Percentiles rank a stretch among this genome's conserved stretches.
Conservation (phyloP, 2,797 vertebrate species). For the Eleutherodactylus coqui region DNA sequence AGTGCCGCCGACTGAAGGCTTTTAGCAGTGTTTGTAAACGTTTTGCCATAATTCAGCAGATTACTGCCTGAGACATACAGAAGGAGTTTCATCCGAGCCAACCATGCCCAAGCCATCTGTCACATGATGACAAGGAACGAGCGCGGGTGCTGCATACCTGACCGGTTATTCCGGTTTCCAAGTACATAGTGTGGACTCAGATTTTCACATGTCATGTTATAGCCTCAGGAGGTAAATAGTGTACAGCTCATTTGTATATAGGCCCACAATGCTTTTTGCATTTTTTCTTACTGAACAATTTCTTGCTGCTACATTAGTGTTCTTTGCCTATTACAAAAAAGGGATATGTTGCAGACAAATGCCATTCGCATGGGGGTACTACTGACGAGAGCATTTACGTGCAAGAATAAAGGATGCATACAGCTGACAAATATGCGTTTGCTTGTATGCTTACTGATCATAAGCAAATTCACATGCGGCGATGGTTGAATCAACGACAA, state of each 20-base stretch:
- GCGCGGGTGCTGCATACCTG: neutral
- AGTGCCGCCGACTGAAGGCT: neutral
- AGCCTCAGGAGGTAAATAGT: too few species aligned
- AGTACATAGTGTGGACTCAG: neutral
- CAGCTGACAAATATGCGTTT: too few species aligned
- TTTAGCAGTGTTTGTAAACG: neutral
- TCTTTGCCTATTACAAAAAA: too few species aligned
- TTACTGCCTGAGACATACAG: neutral
- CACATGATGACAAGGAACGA: neutral
- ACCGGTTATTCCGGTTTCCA: slow-evolving; percentile 35
- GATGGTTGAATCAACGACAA: too few species aligned
- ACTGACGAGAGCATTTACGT: too few species aligned
- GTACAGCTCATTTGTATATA: too few species aligned
- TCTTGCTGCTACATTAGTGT: neutral
- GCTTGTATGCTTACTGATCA: too few species aligned
- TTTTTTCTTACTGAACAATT: neutral
- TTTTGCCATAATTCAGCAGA: slow-evolving; percentile 26
- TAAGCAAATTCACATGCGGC: too few species aligned
- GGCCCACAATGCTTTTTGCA: neutral
- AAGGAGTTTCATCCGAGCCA: neutral
- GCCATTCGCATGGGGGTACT: too few species aligned
- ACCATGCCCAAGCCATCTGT: neutral
- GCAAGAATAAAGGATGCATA: too few species aligned
- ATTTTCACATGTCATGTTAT: neutral
- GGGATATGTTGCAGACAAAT: too few species aligned